Percentiles rank a stretch among this genome's conserved stretches.
These are phyloP conservation scores for Seladonia tumulorum DNA, from an alignment of 2,888 invertebrate genomes.

Conservation along the genomic window DNA sequence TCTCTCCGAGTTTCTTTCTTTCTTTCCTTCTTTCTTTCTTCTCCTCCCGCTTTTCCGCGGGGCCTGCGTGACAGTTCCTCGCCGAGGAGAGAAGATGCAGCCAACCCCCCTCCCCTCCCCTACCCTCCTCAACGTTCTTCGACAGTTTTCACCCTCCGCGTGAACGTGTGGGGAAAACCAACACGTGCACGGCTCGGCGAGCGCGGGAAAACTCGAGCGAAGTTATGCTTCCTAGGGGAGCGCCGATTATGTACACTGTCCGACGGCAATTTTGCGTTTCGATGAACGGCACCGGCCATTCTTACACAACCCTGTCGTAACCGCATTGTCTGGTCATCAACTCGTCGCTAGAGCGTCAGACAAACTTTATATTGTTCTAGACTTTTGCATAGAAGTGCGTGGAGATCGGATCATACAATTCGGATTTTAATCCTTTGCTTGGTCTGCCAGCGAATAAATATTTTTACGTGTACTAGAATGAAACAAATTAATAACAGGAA, in stretches of 20 bases:
- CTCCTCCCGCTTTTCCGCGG: background rate
- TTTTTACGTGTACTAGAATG: too few relatives aligned
- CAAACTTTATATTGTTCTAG: background rate
- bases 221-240: constrained; percentile 30
- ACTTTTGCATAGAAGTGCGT: too few relatives aligned
- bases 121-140: constrained; percentile 38
- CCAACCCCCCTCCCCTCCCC: constrained; percentile 16
- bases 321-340: background rate
- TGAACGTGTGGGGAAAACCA: constrained; percentile 34
- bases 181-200: constrained; percentile 37
- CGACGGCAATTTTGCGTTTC: constrained; percentile 1
- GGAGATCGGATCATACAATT: too few relatives aligned
- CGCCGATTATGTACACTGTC: constrained; percentile 30
- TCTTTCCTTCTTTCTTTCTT: constrained; percentile 29
- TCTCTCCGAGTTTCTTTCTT: constrained; percentile 18
- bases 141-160: constrained; percentile 63
- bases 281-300: background rate
- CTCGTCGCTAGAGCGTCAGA: background rate
- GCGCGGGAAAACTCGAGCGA: constrained; percentile 49
- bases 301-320: background rate
- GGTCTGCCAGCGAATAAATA: too few relatives aligned
- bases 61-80: constrained; percentile 32
- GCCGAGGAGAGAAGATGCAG: constrained; percentile 51
- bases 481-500: too few relatives aligned
- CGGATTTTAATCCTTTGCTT: too few relatives aligned